Evolutionary conservation across 1,140 invertebrate species (phyloP).

Genomic region (Meteorus sp.): DNA sequence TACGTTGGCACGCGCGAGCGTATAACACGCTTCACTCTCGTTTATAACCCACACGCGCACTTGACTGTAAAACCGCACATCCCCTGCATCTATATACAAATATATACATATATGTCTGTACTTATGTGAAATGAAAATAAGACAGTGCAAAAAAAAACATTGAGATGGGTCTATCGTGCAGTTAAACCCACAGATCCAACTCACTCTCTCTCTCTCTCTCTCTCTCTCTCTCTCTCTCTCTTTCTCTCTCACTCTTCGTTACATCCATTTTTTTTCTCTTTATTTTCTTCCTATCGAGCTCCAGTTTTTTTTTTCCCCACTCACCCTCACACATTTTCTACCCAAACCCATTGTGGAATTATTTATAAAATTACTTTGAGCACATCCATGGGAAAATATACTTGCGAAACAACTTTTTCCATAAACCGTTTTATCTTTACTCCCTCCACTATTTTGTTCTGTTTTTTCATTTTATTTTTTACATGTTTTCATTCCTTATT

Average conservation of each 20-base stretch:
- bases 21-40: slow-evolving; percentile 7
- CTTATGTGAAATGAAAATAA: slow-evolving; percentile 12
- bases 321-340: no score
- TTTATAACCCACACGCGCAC: neutral
- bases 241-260: no score
- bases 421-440: slow-evolving; percentile 21
- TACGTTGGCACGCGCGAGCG: no score
- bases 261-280: no score
- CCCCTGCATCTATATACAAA: neutral
- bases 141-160: slow-evolving; percentile 7
- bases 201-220: no score
- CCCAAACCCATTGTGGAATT: slow-evolving; percentile 45
- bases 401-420: slow-evolving; percentile 20
- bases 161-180: slow-evolving; percentile 34
- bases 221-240: no score
- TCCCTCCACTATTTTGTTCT: neutral
- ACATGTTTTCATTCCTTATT: neutral
- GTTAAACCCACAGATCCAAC: slow-evolving; percentile 20
- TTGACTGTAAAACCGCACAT: neutral
- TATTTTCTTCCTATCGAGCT: no score
- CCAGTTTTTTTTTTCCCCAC: no score
- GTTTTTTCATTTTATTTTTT: neutral
- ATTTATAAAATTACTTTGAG: slow-evolving; percentile 37
- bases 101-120: neutral
- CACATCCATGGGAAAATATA: slow-evolving; percentile 18